Evolutionary conservation across 2,113 vertebrate genomes (phyloP).

Genomic region (Lampris megalopsis): DNA sequence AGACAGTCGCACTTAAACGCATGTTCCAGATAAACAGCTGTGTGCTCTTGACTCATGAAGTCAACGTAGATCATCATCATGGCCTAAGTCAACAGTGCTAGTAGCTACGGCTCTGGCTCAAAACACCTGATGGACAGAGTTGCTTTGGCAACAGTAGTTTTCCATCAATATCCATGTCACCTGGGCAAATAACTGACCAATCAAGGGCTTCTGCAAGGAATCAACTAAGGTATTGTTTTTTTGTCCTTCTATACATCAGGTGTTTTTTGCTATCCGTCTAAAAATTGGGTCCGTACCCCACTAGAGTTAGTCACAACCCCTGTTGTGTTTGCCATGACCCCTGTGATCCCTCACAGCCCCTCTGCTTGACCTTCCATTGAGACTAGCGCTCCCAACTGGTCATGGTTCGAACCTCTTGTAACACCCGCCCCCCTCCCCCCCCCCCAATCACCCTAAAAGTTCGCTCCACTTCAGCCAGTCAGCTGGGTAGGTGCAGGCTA

Average conservation of each 20-base stretch:
- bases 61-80: constrained; percentile 45
- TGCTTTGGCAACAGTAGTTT: not conserved
- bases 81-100: constrained; percentile 31
- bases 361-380: constrained; percentile 49
- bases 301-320: constrained; percentile 35
- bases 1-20: constrained; percentile 25
- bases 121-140: constrained; percentile 68
- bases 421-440: constrained; percentile 33
- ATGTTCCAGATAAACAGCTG: constrained; percentile 35
- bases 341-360: constrained; percentile 59
- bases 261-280: constrained; percentile 64
- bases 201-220: not conserved
- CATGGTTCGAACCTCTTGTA: constrained; percentile 68
- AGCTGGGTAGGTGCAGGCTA: constrained; percentile 68
- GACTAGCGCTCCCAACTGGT: constrained; percentile 60
- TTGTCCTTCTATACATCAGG: constrained; percentile 44
- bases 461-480: constrained; percentile 64
- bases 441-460: constrained; percentile 36
- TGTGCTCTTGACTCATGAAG: constrained; percentile 43
- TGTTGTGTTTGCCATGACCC: constrained; percentile 44
- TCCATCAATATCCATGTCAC: not conserved
- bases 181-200: not conserved
- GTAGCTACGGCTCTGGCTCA: constrained; percentile 43
- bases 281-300: constrained; percentile 6
- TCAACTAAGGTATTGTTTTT: too few relatives aligned